Evolutionary conservation across 2,797 vertebrate genomes (phyloP).

Genomic region (Pogoniulus pusillus): DNA sequence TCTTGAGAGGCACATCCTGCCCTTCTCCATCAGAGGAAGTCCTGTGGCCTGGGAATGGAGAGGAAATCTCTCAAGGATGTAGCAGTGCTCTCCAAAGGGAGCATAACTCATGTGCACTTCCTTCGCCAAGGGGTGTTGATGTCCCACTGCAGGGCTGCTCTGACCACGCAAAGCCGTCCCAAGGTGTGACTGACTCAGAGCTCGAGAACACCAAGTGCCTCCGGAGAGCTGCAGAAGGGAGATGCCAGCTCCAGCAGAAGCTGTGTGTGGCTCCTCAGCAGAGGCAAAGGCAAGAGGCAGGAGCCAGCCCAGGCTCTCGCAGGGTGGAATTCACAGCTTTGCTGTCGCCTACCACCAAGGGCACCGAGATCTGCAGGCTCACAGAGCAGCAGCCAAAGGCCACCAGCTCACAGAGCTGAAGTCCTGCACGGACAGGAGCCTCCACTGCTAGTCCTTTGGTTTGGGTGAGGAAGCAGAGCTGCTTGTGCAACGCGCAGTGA

Average conservation of each 20-base stretch:
- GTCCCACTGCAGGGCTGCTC: neutral
- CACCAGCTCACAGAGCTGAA: neutral
- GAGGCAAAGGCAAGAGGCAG: neutral
- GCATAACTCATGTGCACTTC: conserved; percentile 19
- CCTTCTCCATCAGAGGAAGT: conserved; percentile 55
- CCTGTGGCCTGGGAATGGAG: conserved; percentile 10
- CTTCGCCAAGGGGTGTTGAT: conserved; percentile 25
- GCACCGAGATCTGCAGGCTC: neutral
- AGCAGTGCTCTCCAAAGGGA: conserved; percentile 8
- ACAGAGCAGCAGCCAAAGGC: neutral
- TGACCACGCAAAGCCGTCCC: neutral
- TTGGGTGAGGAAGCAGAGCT: neutral
- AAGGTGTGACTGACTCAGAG: neutral
- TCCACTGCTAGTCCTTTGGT: neutral
- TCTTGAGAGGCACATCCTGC: conserved; percentile 38
- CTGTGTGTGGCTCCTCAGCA: neutral
- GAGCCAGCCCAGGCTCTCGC: neutral
- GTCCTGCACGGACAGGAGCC: neutral
- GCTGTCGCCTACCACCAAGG: neutral
- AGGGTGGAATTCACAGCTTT: neutral
- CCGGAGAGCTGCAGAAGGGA: neutral
- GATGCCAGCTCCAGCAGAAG: neutral
- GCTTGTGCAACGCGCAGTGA: neutral
- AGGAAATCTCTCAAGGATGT: conserved; percentile 58
- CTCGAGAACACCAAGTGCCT: neutral